Evolutionary conservation across 2,888 invertebrate genomes (phyloP), one percentile per base, ranked within the genome.

Genomic region (Agrochola lota): DNA sequence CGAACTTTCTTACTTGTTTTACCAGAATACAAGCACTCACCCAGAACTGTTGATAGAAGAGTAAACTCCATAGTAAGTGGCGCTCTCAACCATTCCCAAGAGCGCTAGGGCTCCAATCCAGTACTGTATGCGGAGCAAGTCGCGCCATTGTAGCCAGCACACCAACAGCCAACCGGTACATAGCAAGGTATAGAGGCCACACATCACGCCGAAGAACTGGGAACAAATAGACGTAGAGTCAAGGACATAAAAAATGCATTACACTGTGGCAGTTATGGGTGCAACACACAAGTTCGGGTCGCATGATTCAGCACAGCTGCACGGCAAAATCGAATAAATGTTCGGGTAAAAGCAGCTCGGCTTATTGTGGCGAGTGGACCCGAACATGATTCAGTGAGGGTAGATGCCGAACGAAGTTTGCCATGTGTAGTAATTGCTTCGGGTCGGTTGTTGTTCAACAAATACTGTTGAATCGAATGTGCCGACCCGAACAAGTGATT

Each of bases 21-120:
- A 49, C 49, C 15, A 52, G 20, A 52, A 52, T 52, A 52, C 20
- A 52, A 2, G 9, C 17, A 57, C 92, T 89, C 76, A 95, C 95
- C 95, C 96, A 35, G 92, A 92, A 43, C 91, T 91, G 75, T 96
- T 96, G 76, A 96, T 96, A 43, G 94, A 90, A 0, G 96, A 95
- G 95, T 98, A 99, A 89, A 99, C 99, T 0, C 98, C 99, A 91
- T 99, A 98, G 94, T 99, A 99, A 0, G 99, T 98, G 8, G 99
- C 99, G 92, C 98, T 98, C 94, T 98, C 98, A 55, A 98, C 91
- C 98, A 98, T 98, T 64, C 99, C 99, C 4, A 99, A 95, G 20
- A 99, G 95, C 76, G 99, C 99, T 20, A 99, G 99, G 49, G 98
- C 99, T 11, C 99, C 99, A 91, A 99, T 99, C 99, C 99, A 99